A percentile compares a stretch with the other conserved stretches of the same genome.
Conservation (phyloP, 2,888 invertebrate genomes). For the Rhagium mordax region DNA sequence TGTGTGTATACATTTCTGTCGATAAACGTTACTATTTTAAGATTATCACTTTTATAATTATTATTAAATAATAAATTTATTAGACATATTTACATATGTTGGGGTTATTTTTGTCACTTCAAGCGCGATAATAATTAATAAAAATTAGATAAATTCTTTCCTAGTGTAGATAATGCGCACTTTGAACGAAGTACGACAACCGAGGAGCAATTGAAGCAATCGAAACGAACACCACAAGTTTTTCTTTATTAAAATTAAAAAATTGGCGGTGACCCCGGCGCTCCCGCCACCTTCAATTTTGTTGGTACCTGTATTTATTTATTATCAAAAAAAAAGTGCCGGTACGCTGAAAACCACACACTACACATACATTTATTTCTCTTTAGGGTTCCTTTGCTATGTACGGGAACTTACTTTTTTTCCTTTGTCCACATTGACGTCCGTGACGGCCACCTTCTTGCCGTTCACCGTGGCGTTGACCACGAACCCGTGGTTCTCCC, state of each 20-base stretch:
- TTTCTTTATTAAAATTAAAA: too few relatives aligned
- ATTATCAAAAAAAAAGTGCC: too few relatives aligned
- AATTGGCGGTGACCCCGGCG: too few relatives aligned
- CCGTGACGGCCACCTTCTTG: constrained; percentile 79
- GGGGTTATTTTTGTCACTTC: constrained; percentile 21
- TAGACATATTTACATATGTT: constrained; percentile 18
- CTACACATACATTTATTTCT: too few relatives aligned
- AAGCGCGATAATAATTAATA: constrained; percentile 20
- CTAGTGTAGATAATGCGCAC: background rate
- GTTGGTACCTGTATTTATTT: too few relatives aligned
- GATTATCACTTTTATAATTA: background rate
- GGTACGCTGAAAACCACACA: too few relatives aligned
- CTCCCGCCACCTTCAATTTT: too few relatives aligned
- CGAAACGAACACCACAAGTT: too few relatives aligned
- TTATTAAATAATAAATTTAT: constrained; percentile 3
- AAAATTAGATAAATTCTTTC: constrained; percentile 2
- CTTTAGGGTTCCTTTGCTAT: too few relatives aligned
- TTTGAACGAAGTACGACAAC: constrained; percentile 2
- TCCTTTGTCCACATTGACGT: constrained; percentile 74
- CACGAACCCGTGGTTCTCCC: constrained; percentile 84
- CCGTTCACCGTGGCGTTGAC: constrained; percentile 79
- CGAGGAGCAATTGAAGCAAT: too few relatives aligned
- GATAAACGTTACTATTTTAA: constrained; percentile 11
- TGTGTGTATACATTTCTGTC: background rate
- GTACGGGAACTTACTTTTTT: constrained; percentile 66